These are phyloP conservation scores for Chionomys nivalis DNA, from an alignment of 2,113 vertebrate species.

Conservation along the genomic window DNA sequence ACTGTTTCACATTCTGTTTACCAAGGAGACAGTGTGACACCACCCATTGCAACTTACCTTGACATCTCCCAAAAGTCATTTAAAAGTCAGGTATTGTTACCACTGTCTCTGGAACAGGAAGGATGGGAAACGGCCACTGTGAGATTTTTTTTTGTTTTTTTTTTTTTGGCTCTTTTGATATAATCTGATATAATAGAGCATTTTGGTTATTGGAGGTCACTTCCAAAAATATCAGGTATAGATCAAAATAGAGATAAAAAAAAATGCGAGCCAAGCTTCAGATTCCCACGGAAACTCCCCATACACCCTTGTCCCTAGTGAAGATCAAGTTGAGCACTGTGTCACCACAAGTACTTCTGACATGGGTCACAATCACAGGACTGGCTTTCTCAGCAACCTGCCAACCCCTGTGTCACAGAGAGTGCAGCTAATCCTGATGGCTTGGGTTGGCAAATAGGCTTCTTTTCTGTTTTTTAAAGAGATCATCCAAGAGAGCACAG, in stretches of 20 bases:
- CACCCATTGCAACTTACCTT: conserved; percentile 32
- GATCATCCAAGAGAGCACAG: neutral
- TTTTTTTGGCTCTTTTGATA: neutral
- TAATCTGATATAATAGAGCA: neutral
- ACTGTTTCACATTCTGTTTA: neutral
- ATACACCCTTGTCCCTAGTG: conserved; percentile 34
- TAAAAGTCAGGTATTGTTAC: neutral
- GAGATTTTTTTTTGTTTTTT: no score
- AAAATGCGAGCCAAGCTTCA: neutral
- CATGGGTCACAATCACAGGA: neutral
- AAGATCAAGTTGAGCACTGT: neutral
- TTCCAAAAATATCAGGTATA: neutral
- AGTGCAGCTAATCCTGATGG: conserved; percentile 32
- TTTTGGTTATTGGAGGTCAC: conserved; percentile 22
- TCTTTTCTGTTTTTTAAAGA: neutral
- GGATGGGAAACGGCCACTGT: neutral
- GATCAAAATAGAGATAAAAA: neutral
- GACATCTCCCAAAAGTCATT: conserved; percentile 11
- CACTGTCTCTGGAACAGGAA: neutral
- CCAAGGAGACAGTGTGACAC: neutral
- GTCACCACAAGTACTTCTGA: neutral
- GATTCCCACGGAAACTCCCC: conserved; percentile 19
- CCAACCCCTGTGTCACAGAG: conserved; percentile 30
- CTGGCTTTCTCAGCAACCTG: conserved; percentile 47
- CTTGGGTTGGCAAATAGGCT: neutral